Conservation (phyloP, 53 echinoderm and acorn worm genomes). For the Pentamera pediparva region DNA sequence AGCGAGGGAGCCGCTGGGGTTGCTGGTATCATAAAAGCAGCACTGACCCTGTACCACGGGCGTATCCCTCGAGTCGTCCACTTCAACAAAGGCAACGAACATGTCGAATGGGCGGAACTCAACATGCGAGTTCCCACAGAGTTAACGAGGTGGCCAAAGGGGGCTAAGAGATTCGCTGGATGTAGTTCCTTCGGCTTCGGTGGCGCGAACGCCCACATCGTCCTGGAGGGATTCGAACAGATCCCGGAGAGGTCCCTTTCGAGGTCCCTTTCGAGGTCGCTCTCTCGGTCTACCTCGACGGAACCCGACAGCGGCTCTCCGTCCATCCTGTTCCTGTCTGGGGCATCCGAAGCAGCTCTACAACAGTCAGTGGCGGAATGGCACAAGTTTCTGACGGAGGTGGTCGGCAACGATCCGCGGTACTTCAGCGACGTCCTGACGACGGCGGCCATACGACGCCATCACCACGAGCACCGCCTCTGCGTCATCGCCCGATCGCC, state of each 20-base stretch:
- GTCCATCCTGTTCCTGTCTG: conserved; percentile 76
- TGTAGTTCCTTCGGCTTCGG: conserved; percentile 98
- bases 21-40: conserved; percentile 85
- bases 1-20: conserved; percentile 88
- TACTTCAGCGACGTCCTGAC: conserved; percentile 69
- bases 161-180: conserved; percentile 63
- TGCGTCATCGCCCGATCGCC: conserved; percentile 78
- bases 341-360: conserved; percentile 74
- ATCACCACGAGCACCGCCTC: conserved; percentile 69
- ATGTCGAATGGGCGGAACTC: conserved; percentile 71
- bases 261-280: conserved; percentile 3
- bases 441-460: conserved; percentile 76
- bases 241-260: conserved; percentile 15
- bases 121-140: conserved; percentile 79
- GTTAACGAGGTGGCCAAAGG: conserved; percentile 87
- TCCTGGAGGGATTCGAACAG: conserved; percentile 71
- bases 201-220: conserved; percentile 91
- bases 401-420: conserved; percentile 63
- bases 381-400: conserved; percentile 69
- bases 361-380: conserved; percentile 71
- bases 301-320: conserved; percentile 63
- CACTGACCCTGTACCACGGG: conserved; percentile 69
- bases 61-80: conserved; percentile 94
- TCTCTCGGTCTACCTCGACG: conserved; percentile 9
- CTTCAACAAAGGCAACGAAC: conserved; percentile 82